Conservation (phyloP, 2,113 vertebrate species). For the Geococcyx californianus region DNA sequence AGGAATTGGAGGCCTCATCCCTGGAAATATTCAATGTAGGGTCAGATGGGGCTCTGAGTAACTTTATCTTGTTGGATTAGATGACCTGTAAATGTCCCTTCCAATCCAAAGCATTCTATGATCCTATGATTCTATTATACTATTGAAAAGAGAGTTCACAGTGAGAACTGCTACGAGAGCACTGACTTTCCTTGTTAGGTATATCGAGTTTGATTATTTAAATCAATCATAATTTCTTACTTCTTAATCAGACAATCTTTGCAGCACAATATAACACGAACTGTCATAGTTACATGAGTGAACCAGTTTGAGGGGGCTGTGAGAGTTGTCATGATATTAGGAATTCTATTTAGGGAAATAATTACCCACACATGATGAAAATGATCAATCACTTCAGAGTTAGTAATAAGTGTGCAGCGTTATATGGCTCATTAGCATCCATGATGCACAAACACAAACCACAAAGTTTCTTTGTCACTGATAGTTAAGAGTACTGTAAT, state of each 20-base stretch:
- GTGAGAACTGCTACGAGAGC: neutral
- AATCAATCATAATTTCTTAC: constrained; percentile 40
- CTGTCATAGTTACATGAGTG: constrained; percentile 55
- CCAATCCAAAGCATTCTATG: too few species aligned
- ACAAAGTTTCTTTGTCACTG: constrained; percentile 25
- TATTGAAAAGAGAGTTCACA: neutral
- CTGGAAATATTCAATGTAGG: too few species aligned
- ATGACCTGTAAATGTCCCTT: too few species aligned
- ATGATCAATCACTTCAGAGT: constrained; percentile 54
- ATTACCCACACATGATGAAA: constrained; percentile 44
- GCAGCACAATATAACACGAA: constrained; percentile 16
- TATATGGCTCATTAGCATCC: constrained; percentile 27
- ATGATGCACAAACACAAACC: constrained; percentile 9
- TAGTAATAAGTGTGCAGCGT: constrained; percentile 4
- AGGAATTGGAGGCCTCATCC: too few species aligned
- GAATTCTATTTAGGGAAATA: constrained; percentile 72
- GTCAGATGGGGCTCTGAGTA: too few species aligned
- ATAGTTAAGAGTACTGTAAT: neutral
- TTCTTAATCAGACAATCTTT: constrained; percentile 34
- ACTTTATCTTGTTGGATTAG: too few species aligned
- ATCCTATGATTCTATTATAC: too few species aligned
- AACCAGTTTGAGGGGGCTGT: constrained; percentile 55
- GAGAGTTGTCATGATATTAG: constrained; percentile 55
- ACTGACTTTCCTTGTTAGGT: neutral
- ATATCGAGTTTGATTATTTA: constrained; percentile 16